Conservation (phyloP, 2,113 vertebrate species). For the Mola mola region DNA sequence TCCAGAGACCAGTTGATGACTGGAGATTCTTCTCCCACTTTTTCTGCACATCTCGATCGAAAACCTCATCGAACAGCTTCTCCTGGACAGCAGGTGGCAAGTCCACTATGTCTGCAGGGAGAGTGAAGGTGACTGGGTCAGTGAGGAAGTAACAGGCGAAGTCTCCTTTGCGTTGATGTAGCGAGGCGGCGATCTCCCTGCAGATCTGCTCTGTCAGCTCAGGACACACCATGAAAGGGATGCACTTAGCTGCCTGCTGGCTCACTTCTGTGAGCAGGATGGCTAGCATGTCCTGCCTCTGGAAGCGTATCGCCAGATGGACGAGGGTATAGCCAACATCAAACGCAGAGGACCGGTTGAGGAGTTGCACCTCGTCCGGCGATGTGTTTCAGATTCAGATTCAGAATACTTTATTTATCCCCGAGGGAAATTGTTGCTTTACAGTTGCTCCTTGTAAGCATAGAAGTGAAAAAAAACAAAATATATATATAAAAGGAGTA, state of each 20-base stretch:
- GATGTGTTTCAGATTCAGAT: no score
- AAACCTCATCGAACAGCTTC: slow-evolving; percentile 96
- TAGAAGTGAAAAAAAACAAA: no score
- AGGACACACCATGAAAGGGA: slow-evolving; percentile 96
- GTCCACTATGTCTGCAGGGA: slow-evolving; percentile 99
- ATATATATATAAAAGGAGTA: no score
- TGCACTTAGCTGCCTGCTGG: slow-evolving; percentile 95
- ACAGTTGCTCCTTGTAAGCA: no score
- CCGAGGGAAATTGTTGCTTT: no score
- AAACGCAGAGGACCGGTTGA: slow-evolving; percentile 95
- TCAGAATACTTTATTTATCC: no score
- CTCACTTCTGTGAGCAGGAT: slow-evolving; percentile 96
- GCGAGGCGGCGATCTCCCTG: slow-evolving; percentile 92
- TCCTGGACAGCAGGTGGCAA: slow-evolving; percentile 95
- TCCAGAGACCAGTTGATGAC: slow-evolving; percentile 99
- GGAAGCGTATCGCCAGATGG: slow-evolving; percentile 96
- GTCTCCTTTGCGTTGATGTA: slow-evolving; percentile 96
- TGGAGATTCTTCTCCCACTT: slow-evolving; percentile 95
- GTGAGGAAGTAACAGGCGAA: slow-evolving; percentile 96
- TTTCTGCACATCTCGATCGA: slow-evolving; percentile 99
- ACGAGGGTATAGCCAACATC: slow-evolving; percentile 96
- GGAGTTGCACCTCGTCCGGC: slow-evolving; percentile 94
- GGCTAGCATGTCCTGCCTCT: slow-evolving; percentile 97
- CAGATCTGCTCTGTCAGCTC: slow-evolving; percentile 97
- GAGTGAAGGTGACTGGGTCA: slow-evolving; percentile 95